Percentiles rank a stretch among this genome's conserved stretches.
These are phyloP conservation scores for Strix aluco DNA, from an alignment of 2,113 vertebrate genomes.

Conservation along the genomic window DNA sequence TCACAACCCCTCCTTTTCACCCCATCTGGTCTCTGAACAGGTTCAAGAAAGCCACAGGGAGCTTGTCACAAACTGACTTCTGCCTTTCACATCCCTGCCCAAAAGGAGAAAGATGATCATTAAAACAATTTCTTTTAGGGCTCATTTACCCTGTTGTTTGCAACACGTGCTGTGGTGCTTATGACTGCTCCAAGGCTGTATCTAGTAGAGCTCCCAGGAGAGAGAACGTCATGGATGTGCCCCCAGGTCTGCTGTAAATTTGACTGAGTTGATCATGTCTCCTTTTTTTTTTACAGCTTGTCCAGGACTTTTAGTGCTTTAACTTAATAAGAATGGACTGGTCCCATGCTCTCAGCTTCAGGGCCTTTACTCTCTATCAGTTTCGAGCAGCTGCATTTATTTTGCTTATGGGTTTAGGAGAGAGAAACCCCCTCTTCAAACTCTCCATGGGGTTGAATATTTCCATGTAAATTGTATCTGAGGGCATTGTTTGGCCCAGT, in stretches of 20 bases:
- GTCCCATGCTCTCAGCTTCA: constrained; percentile 21
- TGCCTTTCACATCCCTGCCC: not conserved
- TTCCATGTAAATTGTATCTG: constrained; percentile 19
- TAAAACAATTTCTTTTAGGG: constrained; percentile 5
- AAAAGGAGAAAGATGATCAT: constrained; percentile 3
- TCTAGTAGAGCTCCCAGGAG: not conserved
- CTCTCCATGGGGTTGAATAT: not conserved
- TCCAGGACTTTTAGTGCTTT: constrained; percentile 35
- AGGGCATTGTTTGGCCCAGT: not conserved
- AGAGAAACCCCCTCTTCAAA: constrained; percentile 30
- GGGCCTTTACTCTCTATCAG: constrained; percentile 23
- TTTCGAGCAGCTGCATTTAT: constrained; percentile 52
- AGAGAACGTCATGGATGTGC: not conserved
- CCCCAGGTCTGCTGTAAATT: constrained; percentile 27
- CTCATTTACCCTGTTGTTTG: constrained; percentile 9
- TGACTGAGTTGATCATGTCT: constrained; percentile 28
- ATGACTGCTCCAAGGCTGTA: not conserved
- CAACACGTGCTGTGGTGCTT: not conserved
- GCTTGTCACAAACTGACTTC: not conserved
- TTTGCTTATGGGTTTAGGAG: not conserved
- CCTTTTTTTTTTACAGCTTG: not conserved
- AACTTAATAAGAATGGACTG: constrained; percentile 44
- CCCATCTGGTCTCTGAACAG: not conserved
- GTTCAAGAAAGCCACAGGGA: not conserved
- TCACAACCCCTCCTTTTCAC: not conserved